Evolutionary conservation across 2,113 vertebrate species (phyloP), one percentile per base, ranked within the genome.

Genomic region (Nymphicus hollandicus): DNA sequence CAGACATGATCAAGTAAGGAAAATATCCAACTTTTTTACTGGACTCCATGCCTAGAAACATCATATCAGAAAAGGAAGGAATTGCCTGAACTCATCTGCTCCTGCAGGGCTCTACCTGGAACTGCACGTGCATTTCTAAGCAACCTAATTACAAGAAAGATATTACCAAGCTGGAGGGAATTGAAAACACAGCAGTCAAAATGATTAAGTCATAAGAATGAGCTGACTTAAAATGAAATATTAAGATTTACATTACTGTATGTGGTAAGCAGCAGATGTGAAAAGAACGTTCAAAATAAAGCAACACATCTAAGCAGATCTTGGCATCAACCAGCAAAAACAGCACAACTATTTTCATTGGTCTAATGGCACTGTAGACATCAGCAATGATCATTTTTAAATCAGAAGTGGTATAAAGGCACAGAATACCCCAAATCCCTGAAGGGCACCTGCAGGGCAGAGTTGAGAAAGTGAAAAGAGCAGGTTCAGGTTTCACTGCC

Each of bases 1-100:
- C 95, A 97, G 93, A 96, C 90, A 88, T 81, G 90, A 88, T 23
- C 55, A 41, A 93, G 46, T 17, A 64, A 88, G 89, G 76, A 90
- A 81, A 94, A 93, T 6, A 60, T 37, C 86, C 88, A 86, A 63
- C 35, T 86, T n/a, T 50, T 50, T 61, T 58, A 27, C 86, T 71
- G 88, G 91, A 92, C 79, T 90, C 71, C 46, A 24, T 35, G 89
- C 87, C 85, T 81, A 33, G 79, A 63, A 95, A 27, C 43, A 68
- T 83, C 91, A 55, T 2, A 47, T 60, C 65, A 89, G 56, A 29
- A 65, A 65, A 79, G 68, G 80, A 46, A 91, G 71, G 53, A 81
- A 87, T 13, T 23, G 70, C 91, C 85, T 56, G 8, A 46, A 43
- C 60, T 93, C 64, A 16, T 68, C 58, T 63, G 89, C 55, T 94